phyloP scores from a whole-genome alignment of 1,140 invertebrate species.

The Apis mellifera region DNA sequence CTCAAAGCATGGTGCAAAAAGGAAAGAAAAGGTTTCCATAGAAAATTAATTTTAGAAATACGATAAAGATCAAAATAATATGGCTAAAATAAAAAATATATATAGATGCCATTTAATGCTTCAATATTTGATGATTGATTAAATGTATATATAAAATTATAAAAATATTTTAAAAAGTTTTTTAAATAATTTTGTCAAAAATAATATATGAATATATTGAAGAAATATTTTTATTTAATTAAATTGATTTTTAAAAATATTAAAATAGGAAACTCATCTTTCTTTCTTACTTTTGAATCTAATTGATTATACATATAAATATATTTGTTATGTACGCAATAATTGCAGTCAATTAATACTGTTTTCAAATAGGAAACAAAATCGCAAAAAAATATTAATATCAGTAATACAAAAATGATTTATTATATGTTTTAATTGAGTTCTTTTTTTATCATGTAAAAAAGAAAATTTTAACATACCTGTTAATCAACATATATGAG shows the following conservation, averaged over 20 bases:
- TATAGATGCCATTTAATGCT: not conserved
- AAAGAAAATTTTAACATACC: not conserved
- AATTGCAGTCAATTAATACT: not conserved
- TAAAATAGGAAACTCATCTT: not conserved
- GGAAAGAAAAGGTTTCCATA: slow-evolving; percentile 48
- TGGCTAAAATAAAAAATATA: not conserved
- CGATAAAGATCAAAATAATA: not conserved
- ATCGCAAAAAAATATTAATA: not conserved
- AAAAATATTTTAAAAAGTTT: not conserved
- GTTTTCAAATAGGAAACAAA: not conserved
- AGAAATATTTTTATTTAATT: too few relatives aligned
- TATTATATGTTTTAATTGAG: not conserved
- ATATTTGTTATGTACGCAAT: not conserved
- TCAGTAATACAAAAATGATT: not conserved
- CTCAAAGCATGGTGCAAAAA: slow-evolving; percentile 69
- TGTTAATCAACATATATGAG: too few relatives aligned
- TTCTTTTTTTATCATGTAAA: not conserved
- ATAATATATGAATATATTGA: not conserved
- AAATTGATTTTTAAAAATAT: not conserved
- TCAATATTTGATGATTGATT: not conserved
- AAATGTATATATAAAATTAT: not conserved
- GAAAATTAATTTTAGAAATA: not conserved
- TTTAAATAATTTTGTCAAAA: not conserved
- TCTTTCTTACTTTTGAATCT: not conserved
- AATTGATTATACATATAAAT: not conserved